A percentile compares a stretch with the other conserved stretches of the same genome.
These are phyloP conservation scores for Capitella teleta DNA, from an alignment of 1,140 invertebrate species.

Conservation along the genomic window DNA sequence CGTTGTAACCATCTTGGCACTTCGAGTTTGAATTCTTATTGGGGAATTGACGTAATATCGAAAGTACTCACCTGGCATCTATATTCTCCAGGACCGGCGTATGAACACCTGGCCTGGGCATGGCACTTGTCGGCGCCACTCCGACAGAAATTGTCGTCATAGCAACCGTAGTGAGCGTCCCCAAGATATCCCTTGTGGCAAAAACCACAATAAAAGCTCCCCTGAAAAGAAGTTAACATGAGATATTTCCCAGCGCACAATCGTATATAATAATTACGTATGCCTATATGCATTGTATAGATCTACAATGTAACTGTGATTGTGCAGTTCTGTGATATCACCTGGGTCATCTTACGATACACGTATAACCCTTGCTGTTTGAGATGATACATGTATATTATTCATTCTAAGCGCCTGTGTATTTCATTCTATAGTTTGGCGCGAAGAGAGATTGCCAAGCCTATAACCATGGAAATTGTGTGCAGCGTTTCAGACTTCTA, in stretches of 20 bases:
- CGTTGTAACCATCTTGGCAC: conserved; percentile 80
- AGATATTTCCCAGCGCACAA: too few species aligned
- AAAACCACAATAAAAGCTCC: conserved; percentile 55
- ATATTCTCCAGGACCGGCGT: conserved; percentile 40
- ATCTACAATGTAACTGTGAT: neutral
- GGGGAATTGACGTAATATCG: too few species aligned
- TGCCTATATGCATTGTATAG: too few species aligned
- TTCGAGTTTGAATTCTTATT: too few species aligned
- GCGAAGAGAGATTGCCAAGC: too few species aligned
- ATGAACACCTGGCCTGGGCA: conserved; percentile 57
- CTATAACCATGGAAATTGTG: too few species aligned
- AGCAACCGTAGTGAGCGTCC: conserved; percentile 60
- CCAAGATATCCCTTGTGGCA: conserved; percentile 51
- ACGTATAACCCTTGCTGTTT: too few species aligned
- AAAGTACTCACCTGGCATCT: conserved; percentile 51
- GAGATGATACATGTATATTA: too few species aligned
- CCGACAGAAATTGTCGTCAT: conserved; percentile 27
- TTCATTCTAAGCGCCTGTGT: too few species aligned
- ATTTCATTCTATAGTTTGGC: too few species aligned
- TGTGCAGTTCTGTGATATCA: neutral
- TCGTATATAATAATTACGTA: too few species aligned
- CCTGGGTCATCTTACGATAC: neutral
- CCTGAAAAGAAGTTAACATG: conserved; percentile 38
- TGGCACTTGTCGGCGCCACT: conserved; percentile 56
- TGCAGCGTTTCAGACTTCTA: too few species aligned